Percentiles rank a stretch among this genome's conserved stretches.
phyloP scores from a whole-genome alignment of 1,140 invertebrate species.

The Homalodisca vitripennis region DNA sequence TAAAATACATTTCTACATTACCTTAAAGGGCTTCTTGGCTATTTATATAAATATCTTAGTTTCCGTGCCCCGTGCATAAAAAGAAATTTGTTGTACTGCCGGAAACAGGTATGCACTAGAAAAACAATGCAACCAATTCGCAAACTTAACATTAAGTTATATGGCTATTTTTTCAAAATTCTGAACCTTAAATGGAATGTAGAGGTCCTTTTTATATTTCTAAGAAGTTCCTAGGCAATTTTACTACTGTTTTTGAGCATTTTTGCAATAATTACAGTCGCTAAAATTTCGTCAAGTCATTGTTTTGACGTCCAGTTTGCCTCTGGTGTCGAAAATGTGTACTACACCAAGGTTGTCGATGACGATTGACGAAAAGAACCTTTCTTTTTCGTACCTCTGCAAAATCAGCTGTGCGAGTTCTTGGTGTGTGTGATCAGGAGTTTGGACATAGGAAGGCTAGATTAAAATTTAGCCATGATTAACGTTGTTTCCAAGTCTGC shows the following conservation, averaged over 20 bases:
- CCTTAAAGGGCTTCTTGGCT: constrained; percentile 38
- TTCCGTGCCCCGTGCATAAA: constrained; percentile 45
- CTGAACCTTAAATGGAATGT: too few species aligned
- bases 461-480: constrained; percentile 48
- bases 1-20: constrained; percentile 32
- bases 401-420: constrained; percentile 11
- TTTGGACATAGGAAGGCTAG: neutral
- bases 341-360: constrained; percentile 7
- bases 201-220: too few species aligned
- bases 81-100: constrained; percentile 45
- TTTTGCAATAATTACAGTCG: neutral
- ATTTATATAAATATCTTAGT: constrained; percentile 44
- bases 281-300: neutral
- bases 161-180: too few species aligned
- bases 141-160: constrained; percentile 8
- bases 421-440: too few species aligned
- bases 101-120: constrained; percentile 41
- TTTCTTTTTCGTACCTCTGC: neutral
- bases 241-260: too few species aligned
- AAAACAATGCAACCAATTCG: constrained; percentile 29
- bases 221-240: neutral
- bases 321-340: neutral
- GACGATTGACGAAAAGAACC: neutral
- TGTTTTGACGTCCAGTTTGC: neutral
- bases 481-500: constrained; percentile 64